These are phyloP conservation scores for Netelia fuscicornis DNA, from an alignment of 2,888 invertebrate species.

Conservation along the genomic window DNA sequence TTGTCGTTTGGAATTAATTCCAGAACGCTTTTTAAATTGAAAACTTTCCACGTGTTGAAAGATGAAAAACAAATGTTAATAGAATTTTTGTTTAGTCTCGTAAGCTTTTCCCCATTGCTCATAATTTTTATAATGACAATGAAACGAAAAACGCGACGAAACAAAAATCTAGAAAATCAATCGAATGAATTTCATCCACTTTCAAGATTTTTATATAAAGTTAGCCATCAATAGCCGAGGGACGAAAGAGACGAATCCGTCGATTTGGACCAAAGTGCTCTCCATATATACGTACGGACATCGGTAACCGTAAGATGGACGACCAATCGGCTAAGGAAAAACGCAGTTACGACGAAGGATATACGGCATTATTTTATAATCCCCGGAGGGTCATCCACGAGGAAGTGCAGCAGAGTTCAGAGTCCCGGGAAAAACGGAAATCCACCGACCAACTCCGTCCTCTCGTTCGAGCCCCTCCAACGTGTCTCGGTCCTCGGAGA, in stretches of 20 bases:
- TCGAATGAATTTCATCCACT: too few species aligned
- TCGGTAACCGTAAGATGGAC: slow-evolving; percentile 58
- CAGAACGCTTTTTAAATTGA: too few species aligned
- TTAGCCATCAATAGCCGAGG: not conserved
- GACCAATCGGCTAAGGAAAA: slow-evolving; percentile 46
- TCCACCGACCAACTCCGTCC: slow-evolving; percentile 25
- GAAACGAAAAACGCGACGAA: too few species aligned
- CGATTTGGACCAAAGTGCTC: slow-evolving; percentile 16
- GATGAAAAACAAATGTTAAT: too few species aligned
- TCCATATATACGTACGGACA: slow-evolving; percentile 15
- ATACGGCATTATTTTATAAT: slow-evolving; percentile 28
- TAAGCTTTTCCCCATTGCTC: too few species aligned
- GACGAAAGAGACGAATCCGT: slow-evolving; percentile 9
- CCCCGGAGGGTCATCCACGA: slow-evolving; percentile 58
- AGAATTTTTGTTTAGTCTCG: too few species aligned
- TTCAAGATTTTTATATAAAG: not conserved
- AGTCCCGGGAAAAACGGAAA: slow-evolving; percentile 17
- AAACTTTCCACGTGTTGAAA: too few species aligned
- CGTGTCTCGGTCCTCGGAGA: slow-evolving; percentile 20
- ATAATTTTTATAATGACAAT: too few species aligned
- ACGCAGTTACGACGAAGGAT: slow-evolving; percentile 55
- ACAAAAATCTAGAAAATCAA: too few species aligned
- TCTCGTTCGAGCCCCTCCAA: not conserved
- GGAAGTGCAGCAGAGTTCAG: slow-evolving; percentile 55
- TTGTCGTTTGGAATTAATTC: too few species aligned